Evolutionary conservation across 2,888 invertebrate species (phyloP), one percentile per base, ranked within the genome.

Genomic region (Drosophila prostipennis): DNA sequence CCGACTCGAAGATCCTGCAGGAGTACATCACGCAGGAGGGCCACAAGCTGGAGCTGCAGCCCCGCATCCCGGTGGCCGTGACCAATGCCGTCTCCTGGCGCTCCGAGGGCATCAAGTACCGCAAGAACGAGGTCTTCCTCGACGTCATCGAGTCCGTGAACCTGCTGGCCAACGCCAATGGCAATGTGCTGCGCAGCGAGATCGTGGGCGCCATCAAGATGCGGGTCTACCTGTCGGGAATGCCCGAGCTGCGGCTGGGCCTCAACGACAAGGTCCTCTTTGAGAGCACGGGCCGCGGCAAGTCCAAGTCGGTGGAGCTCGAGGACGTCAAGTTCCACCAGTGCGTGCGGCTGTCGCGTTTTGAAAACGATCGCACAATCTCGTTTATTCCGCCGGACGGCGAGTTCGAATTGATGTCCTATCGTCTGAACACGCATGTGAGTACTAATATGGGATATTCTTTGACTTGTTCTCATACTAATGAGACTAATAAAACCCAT

Each of bases 81-180:
- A 99, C 99, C n/a, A 99, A 99, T 93, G 99, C 99, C 0, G 99
- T 99, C 0, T 99, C 99, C 0, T 99, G 99, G 99, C 94, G 99
- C 64, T 98, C 98, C 0, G 99, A 99, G 91, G 99, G 99, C 3
- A 98, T 99, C 61, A 99, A 99, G 91, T 99, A 99, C 92, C 94
- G 99, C 64, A 99, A 99, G 92, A 99, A 99, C 92, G 99, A 99
- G 94, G 99, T 99, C 4, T 99, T 99, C 90, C 93, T 99, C 34
- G 99, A 99, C 93, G 99, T 99, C 0, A 99, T 99, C 79, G 99
- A 99, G 91, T 98, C 98, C 42, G 99, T 99, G 0, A 99, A 99
- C 92, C 93, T 99, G 70, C 92, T 99, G 91, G 98, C 98, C 0
- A 98, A 98, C 92, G 98, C 98, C 2, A 98, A 98, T 92, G 99